Percentiles rank a stretch among this genome's conserved stretches.
These are phyloP conservation scores for Pipistrellus pygmaeus DNA, from an alignment of 2,797 vertebrate species.

Conservation along the genomic window DNA sequence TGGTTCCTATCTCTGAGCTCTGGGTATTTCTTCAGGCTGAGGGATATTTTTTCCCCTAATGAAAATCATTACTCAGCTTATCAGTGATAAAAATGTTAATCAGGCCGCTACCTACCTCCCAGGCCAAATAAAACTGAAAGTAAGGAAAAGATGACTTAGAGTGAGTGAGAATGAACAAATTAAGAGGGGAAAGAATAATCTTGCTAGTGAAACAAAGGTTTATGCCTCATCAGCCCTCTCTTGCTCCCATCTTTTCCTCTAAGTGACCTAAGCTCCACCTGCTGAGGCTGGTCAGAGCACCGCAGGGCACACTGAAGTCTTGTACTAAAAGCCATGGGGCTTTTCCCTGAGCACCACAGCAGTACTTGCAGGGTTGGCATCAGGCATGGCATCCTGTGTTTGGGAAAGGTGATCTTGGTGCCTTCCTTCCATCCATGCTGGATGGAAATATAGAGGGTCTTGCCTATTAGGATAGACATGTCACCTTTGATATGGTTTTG, in stretches of 20 bases:
- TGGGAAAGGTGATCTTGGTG: constrained; percentile 95
- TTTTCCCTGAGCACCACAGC: constrained; percentile 94
- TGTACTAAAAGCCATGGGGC: constrained; percentile 92
- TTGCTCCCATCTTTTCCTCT: not conserved
- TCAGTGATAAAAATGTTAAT: constrained; percentile 94
- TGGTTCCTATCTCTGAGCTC: constrained; percentile 92
- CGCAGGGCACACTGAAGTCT: constrained; percentile 92
- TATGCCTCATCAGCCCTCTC: not conserved
- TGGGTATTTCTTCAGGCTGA: constrained; percentile 91
- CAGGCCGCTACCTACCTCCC: constrained; percentile 93
- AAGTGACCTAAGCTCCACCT: constrained; percentile 84
- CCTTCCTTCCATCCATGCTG: constrained; percentile 91
- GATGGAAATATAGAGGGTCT: constrained; percentile 94
- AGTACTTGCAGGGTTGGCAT: constrained; percentile 93
- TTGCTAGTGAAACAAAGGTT: not conserved
- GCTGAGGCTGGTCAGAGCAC: constrained; percentile 91
- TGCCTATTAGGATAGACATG: constrained; percentile 92
- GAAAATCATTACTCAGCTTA: not conserved
- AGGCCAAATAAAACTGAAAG: constrained; percentile 7
- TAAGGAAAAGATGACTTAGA: not conserved
- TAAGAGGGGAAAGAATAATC: not conserved
- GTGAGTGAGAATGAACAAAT: not conserved
- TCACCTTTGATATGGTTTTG: constrained; percentile 93
- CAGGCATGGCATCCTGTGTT: constrained; percentile 93
- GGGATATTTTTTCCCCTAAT: constrained; percentile 87